A percentile compares a stretch with the other conserved stretches of the same genome.
These are phyloP conservation scores for Coreoperca whiteheadi DNA, from an alignment of 2,113 vertebrate species.

Conservation along the genomic window DNA sequence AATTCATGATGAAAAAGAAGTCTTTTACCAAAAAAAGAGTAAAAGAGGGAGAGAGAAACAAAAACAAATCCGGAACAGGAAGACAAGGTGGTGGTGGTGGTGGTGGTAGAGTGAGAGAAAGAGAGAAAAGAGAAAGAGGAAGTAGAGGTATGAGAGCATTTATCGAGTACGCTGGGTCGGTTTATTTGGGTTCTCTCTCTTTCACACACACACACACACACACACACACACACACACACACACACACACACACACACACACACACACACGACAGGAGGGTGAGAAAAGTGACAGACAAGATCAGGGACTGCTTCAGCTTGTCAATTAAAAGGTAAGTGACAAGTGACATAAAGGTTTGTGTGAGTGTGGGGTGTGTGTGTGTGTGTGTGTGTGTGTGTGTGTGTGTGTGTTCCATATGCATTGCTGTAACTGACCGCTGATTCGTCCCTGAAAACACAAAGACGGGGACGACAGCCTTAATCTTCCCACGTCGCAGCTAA, in stretches of 20 bases:
- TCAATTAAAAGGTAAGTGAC: conserved; percentile 31
- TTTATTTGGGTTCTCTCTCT: too few relatives aligned
- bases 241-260: neutral
- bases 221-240: neutral
- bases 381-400: too few relatives aligned
- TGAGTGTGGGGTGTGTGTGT: too few relatives aligned
- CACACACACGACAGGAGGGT: neutral
- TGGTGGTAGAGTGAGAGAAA: conserved; percentile 15
- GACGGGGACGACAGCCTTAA: neutral
- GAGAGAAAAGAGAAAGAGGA: conserved; percentile 67
- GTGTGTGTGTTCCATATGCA: neutral
- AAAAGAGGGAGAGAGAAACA: conserved; percentile 20
- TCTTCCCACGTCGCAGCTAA: conserved; percentile 3
- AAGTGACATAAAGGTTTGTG: conserved; percentile 15
- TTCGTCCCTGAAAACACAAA: conserved; percentile 29
- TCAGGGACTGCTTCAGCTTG: neutral
- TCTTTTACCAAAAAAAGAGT: neutral
- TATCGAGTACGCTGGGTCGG: conserved; percentile 29
- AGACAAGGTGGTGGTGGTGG: conserved; percentile 42
- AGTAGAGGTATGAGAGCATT: conserved; percentile 63
- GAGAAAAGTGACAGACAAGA: conserved; percentile 37
- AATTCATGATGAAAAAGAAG: conserved; percentile 68
- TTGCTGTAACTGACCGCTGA: conserved; percentile 38
- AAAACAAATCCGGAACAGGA: conserved; percentile 73
- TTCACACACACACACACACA: conserved; percentile 11